Evolutionary conservation across 1,140 invertebrate genomes (phyloP), one percentile per base, ranked within the genome.

Genomic region (Zaprionus kolodkinae): DNA sequence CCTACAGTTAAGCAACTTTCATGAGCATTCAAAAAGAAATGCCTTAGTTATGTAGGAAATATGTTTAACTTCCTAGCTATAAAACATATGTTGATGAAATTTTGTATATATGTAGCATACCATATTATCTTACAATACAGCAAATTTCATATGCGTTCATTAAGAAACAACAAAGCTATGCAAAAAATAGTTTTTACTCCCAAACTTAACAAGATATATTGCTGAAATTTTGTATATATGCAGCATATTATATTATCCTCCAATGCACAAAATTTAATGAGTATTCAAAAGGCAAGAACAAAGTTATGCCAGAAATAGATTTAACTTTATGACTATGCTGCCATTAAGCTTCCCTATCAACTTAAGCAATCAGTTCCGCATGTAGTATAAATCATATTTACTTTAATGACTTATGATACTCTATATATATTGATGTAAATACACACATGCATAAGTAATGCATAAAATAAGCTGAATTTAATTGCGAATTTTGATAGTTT

Each of bases 41-140:
- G 12, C 11, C 12, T 40, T 11, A 40, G 38, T n/a, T 40, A 40
- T 40, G 38, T 13, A 9, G 12, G 12, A 12, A 12, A 13, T 1
- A n/a, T 0, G 1, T 40, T 40, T 43, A 43, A 7, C 6, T 43
- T 0, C 6, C 6, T 9, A 9, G 3, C 7, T 3, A 1, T 15
- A 0, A 0, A 15, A 7, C 1, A 15, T 3, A 6, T 15, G 2
- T 45, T 0, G 7, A 0, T 45, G 0, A 45, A 45, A 9, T 10
- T 15, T 15, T 45, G 40, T 6, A 15, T 3, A 15, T 15, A 1
- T 10, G 3, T 2, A 50, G 17, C 1, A 21, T 21, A 4, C 11
- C 25, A 1, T 50, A 25, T 6, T 21, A 12, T 50, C 0, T 50
- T 6, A 50, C 17, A 25, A 2, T 25, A 25, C 11, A 4, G 17